A percentile compares a stretch with the other conserved stretches of the same genome.
Evolutionary conservation across 2,888 invertebrate species (phyloP).

Genomic region (Parthenolecanium corni): DNA sequence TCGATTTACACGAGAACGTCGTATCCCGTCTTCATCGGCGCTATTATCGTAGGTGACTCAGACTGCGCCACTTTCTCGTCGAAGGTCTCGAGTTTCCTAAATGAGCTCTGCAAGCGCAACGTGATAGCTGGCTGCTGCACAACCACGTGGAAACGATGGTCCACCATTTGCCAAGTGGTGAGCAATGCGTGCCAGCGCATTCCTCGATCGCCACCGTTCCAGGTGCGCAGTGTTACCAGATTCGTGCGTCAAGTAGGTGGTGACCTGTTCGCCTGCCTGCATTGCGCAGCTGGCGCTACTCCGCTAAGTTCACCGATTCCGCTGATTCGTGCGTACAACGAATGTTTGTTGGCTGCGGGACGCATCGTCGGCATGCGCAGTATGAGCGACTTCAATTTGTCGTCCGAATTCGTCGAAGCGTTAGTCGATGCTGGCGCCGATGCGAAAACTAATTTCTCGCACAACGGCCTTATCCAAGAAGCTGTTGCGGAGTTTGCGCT

Average conservation of each 20-base stretch:
- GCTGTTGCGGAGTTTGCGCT: background rate
- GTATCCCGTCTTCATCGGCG: background rate
- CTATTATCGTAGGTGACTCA: background rate
- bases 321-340: slow-evolving; percentile 1
- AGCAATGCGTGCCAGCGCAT: background rate
- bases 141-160: slow-evolving; percentile 8
- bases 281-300: background rate
- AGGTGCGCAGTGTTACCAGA: background rate
- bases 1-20: background rate
- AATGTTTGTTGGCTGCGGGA: background rate
- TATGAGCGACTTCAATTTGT: background rate
- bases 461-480: background rate
- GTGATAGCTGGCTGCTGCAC: background rate
- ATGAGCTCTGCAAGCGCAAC: background rate
- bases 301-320: background rate
- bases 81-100: background rate
- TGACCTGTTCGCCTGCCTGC: slow-evolving; percentile 10
- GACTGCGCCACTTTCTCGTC: no score
- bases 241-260: background rate
- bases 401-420: background rate
- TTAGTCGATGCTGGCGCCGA: background rate
- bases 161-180: slow-evolving; percentile 2
- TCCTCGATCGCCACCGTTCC: background rate
- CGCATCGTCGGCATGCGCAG: background rate
- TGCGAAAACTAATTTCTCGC: slow-evolving; percentile 1